phyloP scores from a whole-genome alignment of 2,113 vertebrate genomes.

The Alosa alosa region DNA sequence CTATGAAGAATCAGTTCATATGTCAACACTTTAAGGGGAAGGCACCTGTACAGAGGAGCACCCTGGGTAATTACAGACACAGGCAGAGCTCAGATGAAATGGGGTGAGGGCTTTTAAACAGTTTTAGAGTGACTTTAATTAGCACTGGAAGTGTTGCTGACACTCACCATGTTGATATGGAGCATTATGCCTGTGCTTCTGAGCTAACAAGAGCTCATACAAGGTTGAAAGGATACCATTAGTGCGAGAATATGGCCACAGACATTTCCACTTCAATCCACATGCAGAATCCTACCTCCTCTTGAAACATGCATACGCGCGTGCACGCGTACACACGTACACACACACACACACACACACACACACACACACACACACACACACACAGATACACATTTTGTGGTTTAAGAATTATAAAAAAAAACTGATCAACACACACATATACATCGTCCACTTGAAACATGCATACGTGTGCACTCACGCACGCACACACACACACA shows the following conservation, averaged over 20 bases:
- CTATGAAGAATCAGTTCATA: slow-evolving; percentile 5
- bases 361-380: slow-evolving; percentile 4
- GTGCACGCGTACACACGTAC: no score
- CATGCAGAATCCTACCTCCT: not conserved
- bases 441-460: not conserved
- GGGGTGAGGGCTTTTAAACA: slow-evolving; percentile 5
- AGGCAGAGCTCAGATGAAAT: slow-evolving; percentile 36
- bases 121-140: slow-evolving; percentile 18
- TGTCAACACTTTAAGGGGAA: slow-evolving; percentile 24
- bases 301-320: not conserved
- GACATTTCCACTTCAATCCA: not conserved
- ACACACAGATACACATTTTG: slow-evolving; percentile 20
- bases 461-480: not conserved
- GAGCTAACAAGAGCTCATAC: slow-evolving; percentile 13
- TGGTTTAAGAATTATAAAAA: not conserved
- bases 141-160: not conserved
- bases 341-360: no score
- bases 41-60: slow-evolving; percentile 23
- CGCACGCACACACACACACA: no score
- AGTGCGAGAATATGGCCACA: not conserved
- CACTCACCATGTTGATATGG: not conserved
- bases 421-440: not conserved
- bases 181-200: not conserved
- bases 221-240: slow-evolving; percentile 11
- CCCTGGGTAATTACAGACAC: slow-evolving; percentile 34